Conservation (phyloP, 2,113 vertebrate genomes). For the Caracal caracal region DNA sequence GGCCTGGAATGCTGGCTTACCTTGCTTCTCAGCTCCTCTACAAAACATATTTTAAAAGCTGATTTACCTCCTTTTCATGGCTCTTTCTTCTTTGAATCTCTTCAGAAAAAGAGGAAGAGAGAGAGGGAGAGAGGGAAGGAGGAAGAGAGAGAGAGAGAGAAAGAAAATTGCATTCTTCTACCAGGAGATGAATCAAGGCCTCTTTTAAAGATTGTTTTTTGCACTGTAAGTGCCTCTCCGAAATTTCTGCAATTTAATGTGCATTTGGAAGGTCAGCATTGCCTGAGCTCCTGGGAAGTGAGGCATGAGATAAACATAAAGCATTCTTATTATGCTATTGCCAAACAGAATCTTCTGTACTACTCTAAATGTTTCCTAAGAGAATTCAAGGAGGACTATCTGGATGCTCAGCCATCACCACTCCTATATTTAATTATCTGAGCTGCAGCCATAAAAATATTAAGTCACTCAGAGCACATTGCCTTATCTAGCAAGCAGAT, state of each 20-base stretch:
- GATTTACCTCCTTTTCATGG: conserved; percentile 10
- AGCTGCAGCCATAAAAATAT: background rate
- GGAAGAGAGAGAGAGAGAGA: background rate
- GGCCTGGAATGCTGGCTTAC: background rate
- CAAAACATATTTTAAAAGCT: conserved; percentile 27
- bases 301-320: conserved; percentile 40
- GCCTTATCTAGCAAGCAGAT: background rate
- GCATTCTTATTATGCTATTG: conserved; percentile 2
- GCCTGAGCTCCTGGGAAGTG: background rate
- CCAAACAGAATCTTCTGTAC: background rate
- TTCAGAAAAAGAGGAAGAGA: background rate
- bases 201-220: background rate
- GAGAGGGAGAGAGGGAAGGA: background rate
- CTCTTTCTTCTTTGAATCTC: background rate
- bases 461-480: background rate
- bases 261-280: background rate
- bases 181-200: background rate
- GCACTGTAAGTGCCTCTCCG: background rate
- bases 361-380: conserved; percentile 36
- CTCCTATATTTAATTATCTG: conserved; percentile 39
- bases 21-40: background rate
- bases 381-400: conserved; percentile 41
- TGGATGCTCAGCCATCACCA: background rate
- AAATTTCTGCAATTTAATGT: conserved; percentile 19
- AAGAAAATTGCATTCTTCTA: background rate